A percentile compares a stretch with the other conserved stretches of the same genome.
Conservation (phyloP, 2,113 vertebrate genomes). For the Cavia porcellus region DNA sequence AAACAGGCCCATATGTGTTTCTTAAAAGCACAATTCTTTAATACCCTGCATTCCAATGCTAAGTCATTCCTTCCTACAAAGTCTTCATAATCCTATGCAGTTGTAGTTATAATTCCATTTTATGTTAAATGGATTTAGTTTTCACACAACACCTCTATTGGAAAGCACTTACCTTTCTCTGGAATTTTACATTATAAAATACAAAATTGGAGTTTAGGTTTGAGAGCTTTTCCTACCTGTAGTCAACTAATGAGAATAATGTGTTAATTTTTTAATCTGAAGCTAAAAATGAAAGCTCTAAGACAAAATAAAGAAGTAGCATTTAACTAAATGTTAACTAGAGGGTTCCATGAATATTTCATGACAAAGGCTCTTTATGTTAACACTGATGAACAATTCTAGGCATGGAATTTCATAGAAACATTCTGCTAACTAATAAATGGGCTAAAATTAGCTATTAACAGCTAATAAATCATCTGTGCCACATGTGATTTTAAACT, state of each 20-base stretch:
- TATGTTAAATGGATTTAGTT: neutral
- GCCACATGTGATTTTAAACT: slow-evolving; percentile 41
- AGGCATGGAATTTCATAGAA: slow-evolving; percentile 25
- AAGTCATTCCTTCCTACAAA: slow-evolving; percentile 45
- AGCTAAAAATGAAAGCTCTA: slow-evolving; percentile 29
- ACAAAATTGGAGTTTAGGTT: slow-evolving; percentile 22
- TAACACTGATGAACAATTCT: slow-evolving; percentile 7
- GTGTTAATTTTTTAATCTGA: slow-evolving; percentile 49
- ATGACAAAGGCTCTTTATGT: slow-evolving; percentile 49
- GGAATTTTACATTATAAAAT: slow-evolving; percentile 18
- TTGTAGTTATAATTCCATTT: slow-evolving; percentile 3
- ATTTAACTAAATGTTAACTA: slow-evolving; percentile 45
- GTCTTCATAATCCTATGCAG: neutral
- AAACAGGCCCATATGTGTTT: slow-evolving; percentile 1
- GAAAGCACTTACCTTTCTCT: neutral
- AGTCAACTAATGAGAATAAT: neutral
- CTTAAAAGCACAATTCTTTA: slow-evolving; percentile 54
- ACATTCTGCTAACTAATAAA: slow-evolving; percentile 41
- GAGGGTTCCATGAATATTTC: slow-evolving; percentile 10
- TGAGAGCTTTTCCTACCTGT: slow-evolving; percentile 14
- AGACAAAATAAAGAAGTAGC: slow-evolving; percentile 40
- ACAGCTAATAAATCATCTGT: neutral
- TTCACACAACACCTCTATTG: neutral
- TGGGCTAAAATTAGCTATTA: slow-evolving; percentile 15
- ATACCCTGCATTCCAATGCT: slow-evolving; percentile 16